Base-by-base conservation (phyloP, 1,140 invertebrate species). In the Potamilus streckersoni region DNA sequence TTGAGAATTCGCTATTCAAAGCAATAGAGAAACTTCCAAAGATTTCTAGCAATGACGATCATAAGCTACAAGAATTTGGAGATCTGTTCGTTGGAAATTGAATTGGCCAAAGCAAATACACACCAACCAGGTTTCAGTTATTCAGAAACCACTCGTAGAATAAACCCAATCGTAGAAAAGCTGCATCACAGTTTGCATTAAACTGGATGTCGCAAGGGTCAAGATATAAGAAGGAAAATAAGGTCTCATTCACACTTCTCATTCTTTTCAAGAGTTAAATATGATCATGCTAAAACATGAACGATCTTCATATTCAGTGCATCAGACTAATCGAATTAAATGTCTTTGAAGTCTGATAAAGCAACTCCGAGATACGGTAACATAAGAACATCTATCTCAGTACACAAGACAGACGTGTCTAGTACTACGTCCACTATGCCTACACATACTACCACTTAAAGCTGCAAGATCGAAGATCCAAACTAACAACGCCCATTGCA, bases 191-290 rank as follows among this genome's bases (percentile, higher is more conserved):
- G 68, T 61, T 14, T 83, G 4, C 79, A 83, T 23, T 31, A 76
- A 83, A 55, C 83, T 83, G 83, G 80, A 69, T 75, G 16, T 58
- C 19, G 49, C 65, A 73, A 38, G 77, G 69, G 4, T 58, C 68
- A 2, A 78, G 23, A n/a, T 80, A 82, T 61, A 82, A 79, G 58
- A 64, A 61, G 19, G 2, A 63, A 13, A 63, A 79, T 38, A 17
- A 55, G 27, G 71, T 68, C n/a, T 16, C 59, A 23, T 84, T 68
- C 69, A 72, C 77, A 5, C 76, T 83, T 84, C 60, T 16, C n/a
- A 15, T 55, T 74, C 8, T 80, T 83, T 78, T 63, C 72, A 2
- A 57, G 72, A 14, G 83, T 80, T 64, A 61, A 78, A 4, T 20
- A 27, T 23, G 76, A 78, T 23, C 19, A 74, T 13, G 55, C 31